Conservation (phyloP, 2,113 vertebrate species). For the Holacanthus passer region DNA sequence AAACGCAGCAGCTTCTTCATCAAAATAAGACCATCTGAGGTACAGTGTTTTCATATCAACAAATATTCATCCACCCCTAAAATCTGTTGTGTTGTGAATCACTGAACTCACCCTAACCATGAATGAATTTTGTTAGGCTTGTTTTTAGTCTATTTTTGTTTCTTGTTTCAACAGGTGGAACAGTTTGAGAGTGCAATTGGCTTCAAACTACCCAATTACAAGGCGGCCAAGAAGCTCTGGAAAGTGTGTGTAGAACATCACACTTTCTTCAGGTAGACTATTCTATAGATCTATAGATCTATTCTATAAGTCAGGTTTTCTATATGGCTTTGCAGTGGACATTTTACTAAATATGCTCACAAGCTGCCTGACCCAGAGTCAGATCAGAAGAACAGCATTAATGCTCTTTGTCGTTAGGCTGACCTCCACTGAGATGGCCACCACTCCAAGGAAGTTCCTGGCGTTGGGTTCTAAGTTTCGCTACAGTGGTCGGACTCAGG, state of each 20-base stretch:
- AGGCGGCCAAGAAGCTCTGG: slow-evolving; percentile 98
- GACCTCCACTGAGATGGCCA: slow-evolving; percentile 93
- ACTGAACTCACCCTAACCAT: no score
- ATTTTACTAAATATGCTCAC: background rate
- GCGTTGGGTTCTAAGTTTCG: slow-evolving; percentile 97
- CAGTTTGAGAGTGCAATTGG: slow-evolving; percentile 98
- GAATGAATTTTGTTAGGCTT: rapidly evolving
- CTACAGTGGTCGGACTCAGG: slow-evolving; percentile 97
- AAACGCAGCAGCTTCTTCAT: slow-evolving; percentile 99
- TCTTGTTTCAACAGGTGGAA: slow-evolving; percentile 86
- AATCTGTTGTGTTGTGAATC: background rate
- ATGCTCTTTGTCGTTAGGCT: slow-evolving; percentile 83
- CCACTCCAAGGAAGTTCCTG: slow-evolving; percentile 94
- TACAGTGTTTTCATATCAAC: slow-evolving; percentile 48
- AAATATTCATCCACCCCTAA: background rate
- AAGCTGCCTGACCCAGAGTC: background rate
- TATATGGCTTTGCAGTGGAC: background rate
- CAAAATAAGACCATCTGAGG: slow-evolving; percentile 97
- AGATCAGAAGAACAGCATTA: background rate
- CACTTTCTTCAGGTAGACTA: slow-evolving; percentile 94
- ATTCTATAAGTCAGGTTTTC: background rate
- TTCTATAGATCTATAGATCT: no score
- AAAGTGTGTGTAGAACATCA: slow-evolving; percentile 99
- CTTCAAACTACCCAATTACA: slow-evolving; percentile 97
- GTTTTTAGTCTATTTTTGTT: background rate